Evolutionary conservation across 2,888 invertebrate species (phyloP), one percentile per base, ranked within the genome.

Genomic region (Tetrapedia diversipes): DNA sequence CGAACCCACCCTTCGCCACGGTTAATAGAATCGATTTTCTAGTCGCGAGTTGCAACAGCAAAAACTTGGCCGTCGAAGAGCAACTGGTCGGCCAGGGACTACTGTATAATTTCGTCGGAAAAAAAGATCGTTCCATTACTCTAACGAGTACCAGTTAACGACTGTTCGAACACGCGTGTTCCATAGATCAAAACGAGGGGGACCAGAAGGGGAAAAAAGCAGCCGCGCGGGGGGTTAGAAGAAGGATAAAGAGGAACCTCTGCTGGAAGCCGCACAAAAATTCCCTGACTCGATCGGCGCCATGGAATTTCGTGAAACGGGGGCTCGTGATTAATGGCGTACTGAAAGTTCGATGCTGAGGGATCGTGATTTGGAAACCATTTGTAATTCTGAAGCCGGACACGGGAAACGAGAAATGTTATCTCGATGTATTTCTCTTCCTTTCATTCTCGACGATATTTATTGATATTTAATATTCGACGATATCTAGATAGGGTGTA

Each of bases 61-160:
- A 76, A 74, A 76, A 67, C 74, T 47, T 32, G 65, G 39, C n/a
- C 16, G 19, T 34, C 41, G 68, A 47, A 27, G 60, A 60, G 53
- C 51, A n/a, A 22, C 74, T 73, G 29, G 54, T 61, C 39, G 16
- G 41, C 16, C 56, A 8, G 56, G 19, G 57, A 47, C 49, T 66
- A 66, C 76, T 39, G 76, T 66, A 76, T 75, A 74, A 76, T 76
- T 66, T 66, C 29, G 32, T 39, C 4, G 54, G 45, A 74, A 6
- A 76, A 67, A 67, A 74, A 66, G 75, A 75, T 76, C 60, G 60
- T 66, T 54, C 51, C 54, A 45, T 72, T 56, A 51, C 60, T 41
- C 75, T 74, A 76, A 76, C 74, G 75, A 74, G 74, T 41, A 54
- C 56, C 65, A 59, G 74, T 65, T 60, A 59, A 45, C 64, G 59